Evolutionary conservation across 1,140 invertebrate genomes (phyloP), one percentile per base, ranked within the genome.

Genomic region (Arion vulgaris): DNA sequence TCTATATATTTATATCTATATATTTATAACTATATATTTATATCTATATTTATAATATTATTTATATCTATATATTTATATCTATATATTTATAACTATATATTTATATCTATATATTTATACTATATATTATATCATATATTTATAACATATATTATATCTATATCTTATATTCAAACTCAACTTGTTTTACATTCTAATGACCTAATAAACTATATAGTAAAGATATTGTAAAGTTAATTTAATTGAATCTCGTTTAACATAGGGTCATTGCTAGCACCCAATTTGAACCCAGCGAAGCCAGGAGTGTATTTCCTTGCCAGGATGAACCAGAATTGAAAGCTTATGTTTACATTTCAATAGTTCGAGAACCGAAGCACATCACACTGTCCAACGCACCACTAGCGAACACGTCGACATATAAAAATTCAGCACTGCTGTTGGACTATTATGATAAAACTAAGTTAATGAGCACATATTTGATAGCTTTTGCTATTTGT

Each of bases 301-400:
- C 91, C n/a, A 79, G 90, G n/a, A 82, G 84, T 77, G 97, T 96
- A 0, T 99, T 99, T 91, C 98, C 98, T 0, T 99, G 97, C 92
- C 98, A 99, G 90, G 98, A 99, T 90, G 98, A 99, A 89, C 98
- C 98, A 0, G 93, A 93, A 7, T 94, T 97, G 88, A 99, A 99
- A 91, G 96, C 98, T 0, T 95, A 94, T 9, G 99, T 97, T 89
- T 93, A 93, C 39, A 94, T 98, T 17, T 95, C 93, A 23, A 91
- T 98, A 26, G 95, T 94, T 0, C 94, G 95, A 82, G 91, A 94
- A 32, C 92, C 94, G 71, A 93, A 94, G 13, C 95, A 95, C 88
- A 95, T 92, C 0, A 94, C 95, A 0, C 92, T 98, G 17, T 97
- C 96, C 84, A 99, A 99, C 88, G 98, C 97, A 96, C 90, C 88